A percentile compares a stretch with the other conserved stretches of the same genome.
Evolutionary conservation across 2,888 invertebrate genomes (phyloP).

Genomic region (Periphyllus acericola): DNA sequence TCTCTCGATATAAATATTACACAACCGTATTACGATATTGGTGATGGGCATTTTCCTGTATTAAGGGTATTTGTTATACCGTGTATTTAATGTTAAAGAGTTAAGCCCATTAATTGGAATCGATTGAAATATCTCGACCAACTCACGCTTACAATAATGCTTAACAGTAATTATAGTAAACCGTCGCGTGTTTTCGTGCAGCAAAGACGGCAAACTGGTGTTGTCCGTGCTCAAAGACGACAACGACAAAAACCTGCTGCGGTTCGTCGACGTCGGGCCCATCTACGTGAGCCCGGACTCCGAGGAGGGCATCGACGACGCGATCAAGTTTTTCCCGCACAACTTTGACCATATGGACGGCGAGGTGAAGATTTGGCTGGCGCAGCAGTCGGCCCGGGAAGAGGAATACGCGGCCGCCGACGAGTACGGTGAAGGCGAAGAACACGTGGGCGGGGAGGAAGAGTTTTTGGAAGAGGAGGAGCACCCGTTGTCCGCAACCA

Average conservation of each 20-base stretch:
- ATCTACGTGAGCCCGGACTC: slow-evolving; percentile 77
- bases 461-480: neutral
- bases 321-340: slow-evolving; percentile 76
- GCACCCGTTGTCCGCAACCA: too few relatives aligned
- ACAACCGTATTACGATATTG: too few relatives aligned
- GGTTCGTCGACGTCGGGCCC: slow-evolving; percentile 75
- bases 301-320: slow-evolving; percentile 74
- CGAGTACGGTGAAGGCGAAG: neutral
- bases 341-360: slow-evolving; percentile 70
- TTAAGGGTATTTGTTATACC: too few relatives aligned
- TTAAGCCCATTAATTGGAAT: too few relatives aligned
- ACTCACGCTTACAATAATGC: too few relatives aligned
- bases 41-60: too few relatives aligned
- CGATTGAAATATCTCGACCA: too few relatives aligned
- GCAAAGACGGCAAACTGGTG: slow-evolving; percentile 76
- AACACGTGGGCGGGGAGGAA: neutral
- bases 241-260: slow-evolving; percentile 72
- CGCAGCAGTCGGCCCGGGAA: slow-evolving; percentile 60
- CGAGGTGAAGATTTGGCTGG: slow-evolving; percentile 63
- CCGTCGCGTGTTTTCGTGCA: neutral
- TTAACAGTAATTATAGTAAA: too few relatives aligned
- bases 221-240: slow-evolving; percentile 75
- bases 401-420: slow-evolving; percentile 62
- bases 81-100: too few relatives aligned
- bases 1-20: too few relatives aligned